These are phyloP conservation scores for Leiothrix lutea DNA, from an alignment of 2,113 vertebrate species.

Conservation along the genomic window DNA sequence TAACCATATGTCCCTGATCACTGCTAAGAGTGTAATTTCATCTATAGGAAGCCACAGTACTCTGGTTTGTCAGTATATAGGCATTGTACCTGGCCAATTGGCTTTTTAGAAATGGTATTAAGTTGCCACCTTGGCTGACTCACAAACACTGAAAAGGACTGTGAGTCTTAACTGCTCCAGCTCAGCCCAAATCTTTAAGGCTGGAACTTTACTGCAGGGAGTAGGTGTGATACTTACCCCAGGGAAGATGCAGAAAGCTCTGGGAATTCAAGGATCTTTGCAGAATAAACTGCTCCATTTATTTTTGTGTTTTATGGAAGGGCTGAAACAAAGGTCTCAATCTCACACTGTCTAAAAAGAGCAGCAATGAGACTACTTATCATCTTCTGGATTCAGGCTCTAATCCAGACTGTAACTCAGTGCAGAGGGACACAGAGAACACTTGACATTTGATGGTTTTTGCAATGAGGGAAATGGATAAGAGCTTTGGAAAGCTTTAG, in stretches of 20 bases:
- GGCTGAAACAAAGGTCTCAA: background rate
- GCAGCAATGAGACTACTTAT: background rate
- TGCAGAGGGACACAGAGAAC: background rate
- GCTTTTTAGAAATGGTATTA: background rate
- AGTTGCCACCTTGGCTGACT: background rate
- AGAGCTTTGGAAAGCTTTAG: background rate
- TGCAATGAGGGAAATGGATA: background rate
- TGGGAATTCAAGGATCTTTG: background rate
- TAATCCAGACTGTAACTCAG: background rate
- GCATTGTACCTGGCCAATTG: background rate
- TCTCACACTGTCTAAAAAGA: background rate
- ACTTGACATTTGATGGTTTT: background rate
- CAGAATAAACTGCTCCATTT: background rate
- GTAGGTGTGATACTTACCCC: background rate
- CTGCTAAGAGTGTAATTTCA: background rate
- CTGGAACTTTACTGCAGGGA: background rate
- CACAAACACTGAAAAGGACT: background rate
- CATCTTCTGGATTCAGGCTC: background rate
- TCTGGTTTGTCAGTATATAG: background rate
- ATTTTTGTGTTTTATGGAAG: background rate
- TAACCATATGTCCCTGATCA: background rate
- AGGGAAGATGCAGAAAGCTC: background rate
- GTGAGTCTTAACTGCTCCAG: background rate
- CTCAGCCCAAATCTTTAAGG: background rate
- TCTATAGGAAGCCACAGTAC: background rate